These are phyloP conservation scores for Frankliniella intonsa DNA, from an alignment of 2,888 invertebrate genomes.

Conservation along the genomic window DNA sequence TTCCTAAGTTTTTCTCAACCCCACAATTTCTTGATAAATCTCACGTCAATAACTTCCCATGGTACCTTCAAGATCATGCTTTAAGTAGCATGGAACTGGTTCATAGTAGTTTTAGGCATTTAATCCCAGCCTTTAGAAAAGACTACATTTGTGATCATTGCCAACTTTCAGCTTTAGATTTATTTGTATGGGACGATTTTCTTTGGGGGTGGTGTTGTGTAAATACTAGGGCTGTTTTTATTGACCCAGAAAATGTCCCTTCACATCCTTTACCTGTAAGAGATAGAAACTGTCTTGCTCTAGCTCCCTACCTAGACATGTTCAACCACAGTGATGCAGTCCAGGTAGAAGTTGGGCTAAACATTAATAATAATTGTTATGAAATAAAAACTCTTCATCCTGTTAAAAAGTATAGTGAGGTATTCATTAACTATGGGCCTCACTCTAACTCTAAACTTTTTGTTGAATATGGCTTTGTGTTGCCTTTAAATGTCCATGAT, in stretches of 20 bases:
- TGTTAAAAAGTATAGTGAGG: conserved; percentile 63
- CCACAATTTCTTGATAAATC: background rate
- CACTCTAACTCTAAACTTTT: conserved; percentile 76
- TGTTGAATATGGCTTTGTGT: conserved; percentile 81
- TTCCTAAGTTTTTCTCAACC: background rate
- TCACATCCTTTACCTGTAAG: conserved; percentile 18
- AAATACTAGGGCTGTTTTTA: conserved; percentile 11
- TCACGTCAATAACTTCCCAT: background rate
- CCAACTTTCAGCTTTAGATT: conserved; percentile 45
- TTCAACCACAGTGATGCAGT: conserved; percentile 77
- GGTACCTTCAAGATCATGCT: background rate
- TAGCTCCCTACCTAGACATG: conserved; percentile 85
- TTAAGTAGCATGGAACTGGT: conserved; percentile 40
- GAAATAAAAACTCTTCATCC: conserved; percentile 52
- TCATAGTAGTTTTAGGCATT: conserved; percentile 40
- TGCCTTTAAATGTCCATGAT: conserved; percentile 64
- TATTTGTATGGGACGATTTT: conserved; percentile 56
- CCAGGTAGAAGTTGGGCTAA: conserved; percentile 51
- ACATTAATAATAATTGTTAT: conserved; percentile 48
- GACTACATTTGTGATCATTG: conserved; percentile 46
- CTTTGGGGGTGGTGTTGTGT: conserved; percentile 54
- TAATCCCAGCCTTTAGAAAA: background rate
- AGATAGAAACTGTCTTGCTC: conserved; percentile 53
- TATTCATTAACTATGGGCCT: conserved; percentile 84
- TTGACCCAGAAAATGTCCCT: conserved; percentile 1